Evolutionary conservation across 2,113 vertebrate genomes (phyloP).

Genomic region (Onychostruthus taczanowskii): DNA sequence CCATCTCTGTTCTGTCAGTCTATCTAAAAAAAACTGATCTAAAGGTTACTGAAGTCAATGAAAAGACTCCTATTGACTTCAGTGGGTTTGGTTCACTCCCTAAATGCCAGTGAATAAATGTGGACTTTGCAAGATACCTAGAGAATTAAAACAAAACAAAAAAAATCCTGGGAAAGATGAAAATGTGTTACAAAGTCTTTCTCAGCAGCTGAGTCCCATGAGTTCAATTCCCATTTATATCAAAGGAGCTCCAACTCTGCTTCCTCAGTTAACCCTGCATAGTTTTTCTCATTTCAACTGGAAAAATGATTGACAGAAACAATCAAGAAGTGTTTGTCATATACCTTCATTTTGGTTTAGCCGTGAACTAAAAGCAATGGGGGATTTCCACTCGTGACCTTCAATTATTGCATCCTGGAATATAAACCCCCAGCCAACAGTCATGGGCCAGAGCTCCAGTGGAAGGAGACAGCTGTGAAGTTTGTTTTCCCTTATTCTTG

Average conservation of each 20-base stretch:
- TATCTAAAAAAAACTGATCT: conserved; percentile 15
- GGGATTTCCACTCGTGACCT: conserved; percentile 52
- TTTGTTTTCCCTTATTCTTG: background rate
- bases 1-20: background rate
- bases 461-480: background rate
- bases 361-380: conserved; percentile 30
- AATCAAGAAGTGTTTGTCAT: conserved; percentile 44
- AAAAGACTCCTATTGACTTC: conserved; percentile 39
- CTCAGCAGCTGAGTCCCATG: background rate
- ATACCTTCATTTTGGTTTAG: conserved; percentile 27
- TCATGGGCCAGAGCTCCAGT: background rate
- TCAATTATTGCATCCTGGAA: conserved; percentile 18
- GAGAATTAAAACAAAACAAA: background rate
- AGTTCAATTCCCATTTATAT: conserved; percentile 27
- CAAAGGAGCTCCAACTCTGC: background rate
- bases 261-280: conserved; percentile 53
- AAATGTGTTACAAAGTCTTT: background rate
- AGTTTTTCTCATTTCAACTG: conserved; percentile 50
- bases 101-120: conserved; percentile 33
- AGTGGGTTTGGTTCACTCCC: background rate
- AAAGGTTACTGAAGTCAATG: conserved; percentile 58
- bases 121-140: conserved; percentile 1
- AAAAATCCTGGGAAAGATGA: background rate
- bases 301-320: conserved; percentile 65
- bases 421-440: background rate